Percentiles rank a stretch among this genome's conserved stretches.
Conservation (phyloP, 2,797 vertebrate species). For the Vireo griseus region DNA sequence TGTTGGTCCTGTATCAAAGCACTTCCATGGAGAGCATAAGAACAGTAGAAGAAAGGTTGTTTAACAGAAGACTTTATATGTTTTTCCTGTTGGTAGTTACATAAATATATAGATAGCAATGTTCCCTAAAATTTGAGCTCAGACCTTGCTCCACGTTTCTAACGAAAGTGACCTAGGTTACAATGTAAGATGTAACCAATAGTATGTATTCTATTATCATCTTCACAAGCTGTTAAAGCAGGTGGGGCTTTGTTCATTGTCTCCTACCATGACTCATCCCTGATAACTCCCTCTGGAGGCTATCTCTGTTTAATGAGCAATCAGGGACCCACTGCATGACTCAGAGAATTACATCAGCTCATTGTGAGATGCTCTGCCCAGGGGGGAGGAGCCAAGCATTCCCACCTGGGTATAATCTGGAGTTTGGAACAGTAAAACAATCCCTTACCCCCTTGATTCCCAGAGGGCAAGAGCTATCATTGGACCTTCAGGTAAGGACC, state of each 20-base stretch:
- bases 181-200: too few relatives aligned
- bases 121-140: background rate
- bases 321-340: background rate
- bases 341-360: background rate
- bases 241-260: background rate
- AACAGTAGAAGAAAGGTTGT: background rate
- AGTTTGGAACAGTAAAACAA: background rate
- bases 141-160: background rate
- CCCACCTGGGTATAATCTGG: background rate
- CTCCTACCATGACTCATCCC: background rate
- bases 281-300: accelerated
- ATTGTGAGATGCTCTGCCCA: background rate
- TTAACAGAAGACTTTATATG: background rate
- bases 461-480: background rate
- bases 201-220: too few relatives aligned
- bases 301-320: background rate
- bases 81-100: background rate
- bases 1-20: background rate
- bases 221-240: background rate
- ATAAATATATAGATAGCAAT: background rate
- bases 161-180: background rate
- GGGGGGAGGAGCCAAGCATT: background rate
- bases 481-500: background rate
- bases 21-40: background rate
- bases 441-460: background rate